phyloP scores from a whole-genome alignment of 2,888 invertebrate genomes.

The Eledona agricola region DNA sequence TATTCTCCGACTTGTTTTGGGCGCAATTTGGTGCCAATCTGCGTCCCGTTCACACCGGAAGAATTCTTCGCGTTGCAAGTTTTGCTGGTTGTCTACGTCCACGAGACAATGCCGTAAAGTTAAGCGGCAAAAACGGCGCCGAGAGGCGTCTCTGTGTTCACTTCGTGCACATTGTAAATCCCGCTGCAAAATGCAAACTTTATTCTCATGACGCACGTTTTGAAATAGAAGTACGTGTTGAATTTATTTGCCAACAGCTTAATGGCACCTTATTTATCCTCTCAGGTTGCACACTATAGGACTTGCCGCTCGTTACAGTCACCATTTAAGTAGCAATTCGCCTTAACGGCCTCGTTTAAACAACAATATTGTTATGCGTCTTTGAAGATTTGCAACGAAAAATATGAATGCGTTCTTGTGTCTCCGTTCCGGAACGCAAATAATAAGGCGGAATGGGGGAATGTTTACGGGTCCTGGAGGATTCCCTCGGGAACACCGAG shows the following conservation, averaged over 20 bases:
- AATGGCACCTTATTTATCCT: conserved; percentile 6
- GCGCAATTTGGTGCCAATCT: no score
- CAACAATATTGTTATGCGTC: no score
- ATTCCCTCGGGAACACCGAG: conserved; percentile 27
- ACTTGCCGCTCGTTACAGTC: neutral
- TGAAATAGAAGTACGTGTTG: conserved; percentile 10
- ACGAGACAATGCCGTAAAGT: conserved; percentile 19
- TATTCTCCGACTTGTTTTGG: conserved; percentile 19
- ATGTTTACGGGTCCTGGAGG: conserved; percentile 14
- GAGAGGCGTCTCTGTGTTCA: conserved; percentile 1
- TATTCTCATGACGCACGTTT: conserved; percentile 14
- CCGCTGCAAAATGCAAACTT: conserved; percentile 10
- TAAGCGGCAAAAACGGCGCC: conserved; percentile 11
- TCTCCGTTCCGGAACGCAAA: no score
- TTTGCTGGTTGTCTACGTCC: neutral
- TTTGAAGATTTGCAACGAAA: no score
- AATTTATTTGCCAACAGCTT: conserved; percentile 16
- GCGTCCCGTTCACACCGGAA: no score
- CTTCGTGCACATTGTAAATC: conserved; percentile 20
- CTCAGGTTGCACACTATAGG: neutral
- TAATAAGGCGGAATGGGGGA: conserved; percentile 3
- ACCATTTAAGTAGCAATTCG: conserved; percentile 7
- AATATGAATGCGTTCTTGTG: no score
- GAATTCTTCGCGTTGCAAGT: neutral
- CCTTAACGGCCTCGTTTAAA: conserved; percentile 1